Evolutionary conservation across 1,140 invertebrate species (phyloP).

Genomic region (Amyelois transitella): DNA sequence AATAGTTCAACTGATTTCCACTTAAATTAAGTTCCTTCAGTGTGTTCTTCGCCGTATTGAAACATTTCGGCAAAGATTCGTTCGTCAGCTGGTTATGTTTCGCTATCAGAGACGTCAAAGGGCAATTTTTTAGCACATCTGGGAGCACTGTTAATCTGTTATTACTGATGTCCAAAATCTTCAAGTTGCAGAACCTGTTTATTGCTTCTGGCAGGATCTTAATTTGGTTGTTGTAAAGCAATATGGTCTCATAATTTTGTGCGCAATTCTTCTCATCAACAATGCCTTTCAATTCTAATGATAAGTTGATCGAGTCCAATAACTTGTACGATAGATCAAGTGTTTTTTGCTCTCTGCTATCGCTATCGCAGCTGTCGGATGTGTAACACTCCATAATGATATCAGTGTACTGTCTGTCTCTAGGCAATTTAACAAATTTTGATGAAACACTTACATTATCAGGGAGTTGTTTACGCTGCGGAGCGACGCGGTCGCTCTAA

Average conservation of each 20-base stretch:
- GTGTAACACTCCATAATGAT: slow-evolving; percentile 82
- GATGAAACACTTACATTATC: slow-evolving; percentile 23
- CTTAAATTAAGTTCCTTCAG: slow-evolving; percentile 93
- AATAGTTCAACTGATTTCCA: slow-evolving; percentile 88
- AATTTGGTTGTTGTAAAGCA: slow-evolving; percentile 83
- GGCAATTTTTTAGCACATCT: slow-evolving; percentile 82
- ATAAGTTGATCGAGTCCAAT: slow-evolving; percentile 76
- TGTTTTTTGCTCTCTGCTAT: slow-evolving; percentile 78
- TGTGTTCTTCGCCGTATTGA: slow-evolving; percentile 73
- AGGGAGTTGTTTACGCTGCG: background rate
- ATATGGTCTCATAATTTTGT: slow-evolving; percentile 80
- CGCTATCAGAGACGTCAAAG: slow-evolving; percentile 83
- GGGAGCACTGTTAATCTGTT: slow-evolving; percentile 87
- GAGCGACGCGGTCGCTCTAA: slow-evolving; percentile 7
- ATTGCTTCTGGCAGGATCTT: slow-evolving; percentile 72
- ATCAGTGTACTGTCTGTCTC: slow-evolving; percentile 10
- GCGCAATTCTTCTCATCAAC: slow-evolving; percentile 75
- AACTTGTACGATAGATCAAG: slow-evolving; percentile 82
- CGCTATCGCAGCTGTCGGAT: slow-evolving; percentile 87
- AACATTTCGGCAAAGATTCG: slow-evolving; percentile 89
- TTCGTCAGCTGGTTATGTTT: slow-evolving; percentile 92
- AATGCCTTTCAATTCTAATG: slow-evolving; percentile 75
- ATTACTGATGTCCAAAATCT: slow-evolving; percentile 89
- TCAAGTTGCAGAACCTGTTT: slow-evolving; percentile 80
- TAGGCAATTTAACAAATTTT: slow-evolving; percentile 13